A percentile compares a stretch with the other conserved stretches of the same genome.
Evolutionary conservation across 2,888 invertebrate species (phyloP).

Genomic region (Synergus itoensis): DNA sequence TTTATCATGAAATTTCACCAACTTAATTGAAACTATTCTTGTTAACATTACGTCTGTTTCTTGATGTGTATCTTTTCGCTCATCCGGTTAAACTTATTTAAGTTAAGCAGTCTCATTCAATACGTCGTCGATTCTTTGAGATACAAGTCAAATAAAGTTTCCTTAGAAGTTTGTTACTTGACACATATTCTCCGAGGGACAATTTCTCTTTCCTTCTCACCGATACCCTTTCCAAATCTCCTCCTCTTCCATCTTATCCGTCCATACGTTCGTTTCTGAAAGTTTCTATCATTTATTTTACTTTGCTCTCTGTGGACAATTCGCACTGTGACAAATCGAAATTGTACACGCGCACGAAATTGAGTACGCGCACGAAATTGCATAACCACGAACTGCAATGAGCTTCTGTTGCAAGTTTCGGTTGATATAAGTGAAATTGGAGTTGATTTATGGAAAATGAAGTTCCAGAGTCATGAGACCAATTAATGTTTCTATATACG

Average conservation of each 20-base stretch:
- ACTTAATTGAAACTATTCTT: not conserved
- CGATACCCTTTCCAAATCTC: constrained; percentile 37
- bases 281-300: constrained; percentile 63
- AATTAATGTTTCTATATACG: too few species aligned
- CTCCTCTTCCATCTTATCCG: constrained; percentile 42
- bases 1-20: not conserved
- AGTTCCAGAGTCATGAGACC: not conserved
- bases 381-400: not conserved
- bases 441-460: not conserved
- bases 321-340: constrained; percentile 29
- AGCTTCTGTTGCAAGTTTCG: not conserved
- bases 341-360: constrained; percentile 1
- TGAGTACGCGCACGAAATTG: not conserved
- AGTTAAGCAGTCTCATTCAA: constrained; percentile 64
- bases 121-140: constrained; percentile 61
- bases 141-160: constrained; percentile 64
- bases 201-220: constrained; percentile 53
- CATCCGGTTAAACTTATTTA: constrained; percentile 62
- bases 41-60: not conserved
- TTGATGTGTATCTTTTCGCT: constrained; percentile 52
- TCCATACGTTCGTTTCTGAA: constrained; percentile 43
- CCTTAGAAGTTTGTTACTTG: constrained; percentile 58
- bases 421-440: not conserved
- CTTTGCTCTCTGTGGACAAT: constrained; percentile 57
- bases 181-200: constrained; percentile 59